Conservation (phyloP, 1,140 invertebrate genomes). For the Brevipalpus yothersi region DNA sequence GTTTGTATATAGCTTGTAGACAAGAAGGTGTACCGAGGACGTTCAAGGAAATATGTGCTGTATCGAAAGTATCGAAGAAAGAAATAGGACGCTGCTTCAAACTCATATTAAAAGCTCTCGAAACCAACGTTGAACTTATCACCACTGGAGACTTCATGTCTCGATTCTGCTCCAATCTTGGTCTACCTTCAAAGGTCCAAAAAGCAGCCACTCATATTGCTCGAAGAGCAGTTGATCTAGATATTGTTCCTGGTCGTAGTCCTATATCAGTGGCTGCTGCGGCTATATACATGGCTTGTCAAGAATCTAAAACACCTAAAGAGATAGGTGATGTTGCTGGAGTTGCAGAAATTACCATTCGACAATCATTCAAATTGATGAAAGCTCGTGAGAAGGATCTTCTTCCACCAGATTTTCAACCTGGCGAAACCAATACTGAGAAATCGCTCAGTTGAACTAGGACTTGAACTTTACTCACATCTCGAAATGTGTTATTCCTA, state of each 20-base stretch:
- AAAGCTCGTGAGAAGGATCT: conserved; percentile 69
- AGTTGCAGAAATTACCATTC: conserved; percentile 92
- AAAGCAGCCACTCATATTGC: conserved; percentile 89
- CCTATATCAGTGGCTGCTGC: conserved; percentile 97
- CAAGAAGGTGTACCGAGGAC: conserved; percentile 95
- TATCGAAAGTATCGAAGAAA: conserved; percentile 57
- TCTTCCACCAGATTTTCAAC: conserved; percentile 70
- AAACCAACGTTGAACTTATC: conserved; percentile 86
- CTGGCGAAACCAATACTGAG: too few species aligned
- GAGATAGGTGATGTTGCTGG: conserved; percentile 98
- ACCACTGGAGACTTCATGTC: conserved; percentile 95
- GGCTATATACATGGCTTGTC: conserved; percentile 96
- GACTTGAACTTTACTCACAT: too few species aligned
- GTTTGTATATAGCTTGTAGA: conserved; percentile 93
- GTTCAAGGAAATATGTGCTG: conserved; percentile 36
- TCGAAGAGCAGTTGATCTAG: conserved; percentile 78
- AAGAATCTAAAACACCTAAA: conserved; percentile 82
- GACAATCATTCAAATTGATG: conserved; percentile 95
- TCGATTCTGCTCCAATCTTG: conserved; percentile 32
- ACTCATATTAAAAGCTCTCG: conserved; percentile 60
- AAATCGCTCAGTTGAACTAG: too few species aligned
- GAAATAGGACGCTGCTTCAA: conserved; percentile 96
- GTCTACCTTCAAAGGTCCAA: conserved; percentile 71
- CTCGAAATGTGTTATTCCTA: too few species aligned
- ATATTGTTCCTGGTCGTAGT: conserved; percentile 83